Evolutionary conservation across 2,797 vertebrate species (phyloP), one percentile per base, ranked within the genome.

Genomic region (Microchirus variegatus): DNA sequence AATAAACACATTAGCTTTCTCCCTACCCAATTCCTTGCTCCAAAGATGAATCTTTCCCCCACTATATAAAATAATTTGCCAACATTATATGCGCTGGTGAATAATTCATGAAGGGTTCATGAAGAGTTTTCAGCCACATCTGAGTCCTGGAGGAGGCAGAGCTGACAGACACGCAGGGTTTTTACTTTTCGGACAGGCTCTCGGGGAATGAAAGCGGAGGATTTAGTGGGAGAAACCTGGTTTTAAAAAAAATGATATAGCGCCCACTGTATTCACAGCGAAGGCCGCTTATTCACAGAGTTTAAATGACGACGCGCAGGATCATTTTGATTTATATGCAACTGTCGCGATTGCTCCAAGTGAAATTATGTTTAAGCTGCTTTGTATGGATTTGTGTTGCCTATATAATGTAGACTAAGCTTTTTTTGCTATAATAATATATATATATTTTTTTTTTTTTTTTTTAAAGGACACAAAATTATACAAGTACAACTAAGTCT

Each of bases 1-100:
- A 93, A 93, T 94, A 92, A 92, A 92, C 87, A 91, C 88, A 90
- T 94, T 92, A 90, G 85, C 85, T 78, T 78, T 86, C 87, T 80
- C 85, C 75, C 82, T 82, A 70, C 82, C 89, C 83, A 86, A 90
- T 88, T 87, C 86, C 82, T 74, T 74, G 85, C 81, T 83, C 82
- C 74, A 78, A 88, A 93, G 90, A 93, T 90, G 88, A 90, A 92
- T 92, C 90, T 91, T 89, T 89, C 87, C 86, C 86, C 67, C 67
- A 85, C 90, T 86, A 87, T 90, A 91, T 91, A 87, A 92, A 93
- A 92, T 92, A 82, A 93, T 94, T 92, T 93, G 88, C 88, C 82
- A 87, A 90, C 88, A 92, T 92, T 91, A 92, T 91, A 88, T 86
- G 75, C 75, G 80, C 63, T 63, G 26, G 85, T 94, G 86, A 92